A percentile compares a stretch with the other conserved stretches of the same genome.
Conservation (phyloP, 2,113 vertebrate species). For the Athene noctua region DNA sequence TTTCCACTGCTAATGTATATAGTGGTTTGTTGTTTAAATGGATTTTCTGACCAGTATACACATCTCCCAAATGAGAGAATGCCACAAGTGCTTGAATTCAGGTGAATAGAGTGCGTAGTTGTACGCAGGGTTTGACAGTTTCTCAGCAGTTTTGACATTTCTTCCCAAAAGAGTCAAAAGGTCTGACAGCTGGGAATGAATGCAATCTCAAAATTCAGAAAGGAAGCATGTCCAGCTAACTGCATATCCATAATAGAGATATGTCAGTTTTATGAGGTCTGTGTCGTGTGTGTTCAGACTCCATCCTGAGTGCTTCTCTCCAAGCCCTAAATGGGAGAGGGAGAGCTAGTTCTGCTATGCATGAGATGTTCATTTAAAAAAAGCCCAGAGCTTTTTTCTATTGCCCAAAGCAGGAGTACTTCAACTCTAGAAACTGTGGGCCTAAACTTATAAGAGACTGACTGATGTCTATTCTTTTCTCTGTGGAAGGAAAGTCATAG, state of each 20-base stretch:
- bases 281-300: neutral
- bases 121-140: neutral
- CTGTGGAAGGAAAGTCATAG: neutral
- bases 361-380: neutral
- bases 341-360: neutral
- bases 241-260: neutral
- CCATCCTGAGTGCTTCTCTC: neutral
- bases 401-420: neutral
- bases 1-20: neutral
- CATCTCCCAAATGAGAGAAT: neutral
- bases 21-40: neutral
- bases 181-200: neutral
- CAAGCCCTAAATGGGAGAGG: neutral
- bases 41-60: neutral
- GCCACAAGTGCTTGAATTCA: neutral
- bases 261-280: neutral
- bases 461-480: neutral
- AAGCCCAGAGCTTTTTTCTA: neutral
- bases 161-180: neutral
- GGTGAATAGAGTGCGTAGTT: neutral
- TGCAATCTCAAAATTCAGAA: neutral
- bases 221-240: neutral
- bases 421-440: neutral
- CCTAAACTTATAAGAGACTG: neutral
- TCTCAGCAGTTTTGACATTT: neutral